Base-by-base conservation (phyloP, 2,113 vertebrate genomes). In the Falco punctatus region DNA sequence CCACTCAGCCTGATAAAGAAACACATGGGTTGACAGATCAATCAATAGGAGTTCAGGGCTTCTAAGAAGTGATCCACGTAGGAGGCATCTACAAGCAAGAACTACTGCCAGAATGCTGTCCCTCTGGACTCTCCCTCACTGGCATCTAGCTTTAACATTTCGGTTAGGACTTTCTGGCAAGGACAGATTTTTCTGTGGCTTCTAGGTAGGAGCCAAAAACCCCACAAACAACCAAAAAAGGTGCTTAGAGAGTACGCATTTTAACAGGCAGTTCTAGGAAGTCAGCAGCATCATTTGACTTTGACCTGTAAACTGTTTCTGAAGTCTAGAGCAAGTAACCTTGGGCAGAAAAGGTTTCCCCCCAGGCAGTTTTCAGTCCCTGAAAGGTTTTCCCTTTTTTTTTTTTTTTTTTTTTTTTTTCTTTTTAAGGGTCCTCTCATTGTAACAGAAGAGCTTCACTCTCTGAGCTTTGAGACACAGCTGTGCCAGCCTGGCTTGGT, bases 361-460 rank as follows among this genome's bases (percentile, higher is more conserved):
- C 13, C 5, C 13, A 65, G 7, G 24, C 19, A 70, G 21, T 77
- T 88, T 90, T 30, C 13, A 81, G 13, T 77, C 19, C 48, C 64
- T 73, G 10, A 49, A 81, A 77, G 6, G 2, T 49, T 61, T 21
- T 23, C 27, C 38, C 38, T 38, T 38, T 38, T 38, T 38, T 38
- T 38, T 38, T 38, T 38, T 38, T 38, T 38, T 38, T 20, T 77
- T 26, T 73, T 38, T 38, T 38, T 20, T 77, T 26, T 73, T 67
- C 33, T 15, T 67, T 79, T 54, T 2, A 97, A 99, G 99, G 99
- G 99, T 28, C 99, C 99, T 42, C 98, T 99, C 71, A 99, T 99
- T 23, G 99, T 99, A 91, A 99, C 99, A 3, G 99, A 99, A 97
- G 99, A 99, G 67, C 99, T 99, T 61, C 99, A 99, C 95, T 99